Conservation (phyloP, 2,113 vertebrate genomes). For the Sporophila hypoxantha region DNA sequence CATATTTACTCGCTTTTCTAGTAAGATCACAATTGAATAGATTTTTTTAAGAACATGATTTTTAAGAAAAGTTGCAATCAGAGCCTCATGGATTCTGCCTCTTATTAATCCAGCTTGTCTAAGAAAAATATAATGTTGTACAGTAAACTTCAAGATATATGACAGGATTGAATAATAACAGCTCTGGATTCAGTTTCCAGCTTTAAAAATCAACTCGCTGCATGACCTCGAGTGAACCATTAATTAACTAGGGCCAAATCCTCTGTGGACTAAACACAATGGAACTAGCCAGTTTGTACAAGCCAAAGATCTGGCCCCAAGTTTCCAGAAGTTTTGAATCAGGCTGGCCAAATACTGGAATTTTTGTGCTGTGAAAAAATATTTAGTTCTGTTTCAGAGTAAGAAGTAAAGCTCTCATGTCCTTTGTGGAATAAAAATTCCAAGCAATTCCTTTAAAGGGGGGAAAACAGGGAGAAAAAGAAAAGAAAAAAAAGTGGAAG, state of each 20-base stretch:
- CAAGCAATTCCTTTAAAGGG: background rate
- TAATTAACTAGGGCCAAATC: slow-evolving; percentile 52
- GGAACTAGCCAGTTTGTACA: slow-evolving; percentile 37
- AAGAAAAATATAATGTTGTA: slow-evolving; percentile 37
- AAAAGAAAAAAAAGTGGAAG: background rate
- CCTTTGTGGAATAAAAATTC: background rate
- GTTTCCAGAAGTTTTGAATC: slow-evolving; percentile 53
- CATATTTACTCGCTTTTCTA: slow-evolving; percentile 57
- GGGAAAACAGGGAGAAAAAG: rapidly evolving
- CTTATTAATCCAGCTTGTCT: slow-evolving; percentile 40
- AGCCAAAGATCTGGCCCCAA: slow-evolving; percentile 35
- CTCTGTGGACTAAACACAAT: slow-evolving; percentile 40
- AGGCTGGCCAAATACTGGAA: background rate
- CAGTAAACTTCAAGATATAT: slow-evolving; percentile 59
- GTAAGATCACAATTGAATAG: slow-evolving; percentile 58
- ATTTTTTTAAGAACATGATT: slow-evolving; percentile 46
- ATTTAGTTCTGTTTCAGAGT: background rate
- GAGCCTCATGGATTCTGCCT: slow-evolving; percentile 36
- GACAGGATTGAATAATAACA: slow-evolving; percentile 35
- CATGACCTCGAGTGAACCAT: slow-evolving; percentile 43
- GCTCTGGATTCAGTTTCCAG: slow-evolving; percentile 17
- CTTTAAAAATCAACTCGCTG: slow-evolving; percentile 47
- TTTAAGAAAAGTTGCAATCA: slow-evolving; percentile 61
- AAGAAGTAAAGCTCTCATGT: background rate
- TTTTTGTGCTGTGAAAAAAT: background rate